Base-by-base conservation (phyloP, 2,888 invertebrate genomes). In the Endomychus coccineus region DNA sequence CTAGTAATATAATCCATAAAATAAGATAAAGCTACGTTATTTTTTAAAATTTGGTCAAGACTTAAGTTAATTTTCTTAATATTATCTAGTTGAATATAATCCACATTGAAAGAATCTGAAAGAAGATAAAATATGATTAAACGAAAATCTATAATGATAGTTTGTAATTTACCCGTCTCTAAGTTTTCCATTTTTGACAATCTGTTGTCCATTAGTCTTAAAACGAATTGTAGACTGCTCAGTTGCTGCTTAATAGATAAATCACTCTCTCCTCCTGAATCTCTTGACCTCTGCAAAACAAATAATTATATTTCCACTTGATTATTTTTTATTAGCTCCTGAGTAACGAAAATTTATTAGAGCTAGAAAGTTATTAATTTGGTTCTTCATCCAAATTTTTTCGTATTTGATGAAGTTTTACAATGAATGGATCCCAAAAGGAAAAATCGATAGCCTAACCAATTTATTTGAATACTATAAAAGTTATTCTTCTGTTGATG, bases 261-360 rank as follows among this genome's bases (percentile, higher is more conserved):
- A 59, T 88, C 87, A 68, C 87, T 84, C 51, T 87, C 87, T 1
- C 87, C 87, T 0, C 86, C 88, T 14, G 83, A 81, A 66, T 92
- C 91, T 57, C 80, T 77, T 4, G 90, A 89, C 58, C 89, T 76
- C 71, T 76, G 45, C 27, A 55, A 67, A 62, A 78, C 78, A 57
- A 83, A 62, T 59, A 78, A 75, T 47, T 80, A 80, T 62, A 90
- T 86, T 68, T 92, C 90, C n/a, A n/a, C n/a, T n/a, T n/a, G n/a
- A n/a, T n/a, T n/a, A n/a, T n/a, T n/a, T n/a, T n/a, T n/a, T n/a
- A n/a, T n/a, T n/a, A n/a, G n/a, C n/a, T n/a, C n/a, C n/a, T n/a
- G n/a, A n/a, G n/a, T n/a, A n/a, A n/a, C n/a, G n/a, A n/a, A n/a
- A n/a, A n/a, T n/a, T n/a, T n/a, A n/a, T n/a, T n/a, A n/a, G n/a